Evolutionary conservation across 2,113 vertebrate species (phyloP), one percentile per base, ranked within the genome.

Genomic region (Uropsilus gracilis): DNA sequence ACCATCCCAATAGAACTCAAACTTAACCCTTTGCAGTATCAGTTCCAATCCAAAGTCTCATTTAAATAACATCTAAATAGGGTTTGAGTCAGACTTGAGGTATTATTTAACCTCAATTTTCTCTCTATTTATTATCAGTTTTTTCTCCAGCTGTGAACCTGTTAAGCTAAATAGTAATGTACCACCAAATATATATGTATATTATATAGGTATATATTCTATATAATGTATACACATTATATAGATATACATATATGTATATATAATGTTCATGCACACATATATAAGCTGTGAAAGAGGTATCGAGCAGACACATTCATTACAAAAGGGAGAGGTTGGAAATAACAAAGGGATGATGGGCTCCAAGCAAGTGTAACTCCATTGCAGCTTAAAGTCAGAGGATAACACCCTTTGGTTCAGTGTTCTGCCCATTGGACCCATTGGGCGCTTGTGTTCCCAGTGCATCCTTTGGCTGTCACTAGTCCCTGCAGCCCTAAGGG

Each of bases 11-110:
- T 6, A 78, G 6, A 5, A 20, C 24, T 37, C 8, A 44, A 32
- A 76, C 20, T 86, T 92, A 90, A 82, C 3, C 4, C 22, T 53
- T 81, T 86, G 37, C 30, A 71, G 22, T 39, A 69, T 76, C 42
- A 16, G 22, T 77, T 64, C n/a, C 17, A 86, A 26, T 28, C 2
- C 8, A 69, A 94, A 68, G 34, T 37, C 57, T 75, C 39, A 42
- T 32, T 32, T 64, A 44, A 89, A 28, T 84, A 32, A 53, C 30
- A 39, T n/a, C 6, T 81, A 69, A 80, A 55, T 55, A 28, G 50
- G 28, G 16, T 71, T n/a, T 46, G 48, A 32, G 37, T 86, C 16
- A 82, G 16, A 82, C 26, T 30, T 18, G 48, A 75, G 12, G 22
- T 68, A 69, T 32, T 11, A 3, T 5, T 71, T 73, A 78, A 50